Percentiles rank a stretch among this genome's conserved stretches.
phyloP scores from a whole-genome alignment of 2,888 invertebrate genomes.

The Tolmerus cingulatus region DNA sequence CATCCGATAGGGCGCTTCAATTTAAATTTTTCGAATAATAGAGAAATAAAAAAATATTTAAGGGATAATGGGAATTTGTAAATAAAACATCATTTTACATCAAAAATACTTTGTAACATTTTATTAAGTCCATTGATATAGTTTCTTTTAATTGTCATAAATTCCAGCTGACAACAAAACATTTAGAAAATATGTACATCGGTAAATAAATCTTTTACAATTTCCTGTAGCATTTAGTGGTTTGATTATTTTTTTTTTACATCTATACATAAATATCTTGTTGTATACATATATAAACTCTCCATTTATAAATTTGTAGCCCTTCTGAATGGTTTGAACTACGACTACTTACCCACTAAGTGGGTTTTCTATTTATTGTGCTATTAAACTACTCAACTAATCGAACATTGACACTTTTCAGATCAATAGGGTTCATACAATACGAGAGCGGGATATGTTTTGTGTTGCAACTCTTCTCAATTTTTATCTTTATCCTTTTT shows the following conservation, averaged over 20 bases:
- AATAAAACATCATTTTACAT: constrained; percentile 26
- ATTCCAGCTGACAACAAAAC: constrained; percentile 30
- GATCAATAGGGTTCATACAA: constrained; percentile 14
- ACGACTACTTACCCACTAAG: neutral
- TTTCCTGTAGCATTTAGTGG: constrained; percentile 1
- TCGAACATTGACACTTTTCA: constrained; percentile 25
- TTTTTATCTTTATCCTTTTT: neutral
- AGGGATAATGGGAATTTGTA: neutral
- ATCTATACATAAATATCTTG: constrained; percentile 23
- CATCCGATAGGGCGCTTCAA: no score
- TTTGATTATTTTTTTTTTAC: neutral
- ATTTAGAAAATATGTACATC: constrained; percentile 31
- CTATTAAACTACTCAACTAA: constrained; percentile 24
- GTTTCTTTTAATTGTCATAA: constrained; percentile 9
- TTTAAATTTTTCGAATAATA: neutral
- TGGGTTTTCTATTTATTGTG: neutral
- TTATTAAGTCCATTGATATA: constrained; percentile 40
- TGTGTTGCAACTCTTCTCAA: neutral
- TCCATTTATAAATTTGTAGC: constrained; percentile 33
- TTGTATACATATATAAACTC: constrained; percentile 4
- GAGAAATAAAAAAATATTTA: no score
- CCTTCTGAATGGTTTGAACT: constrained; percentile 8
- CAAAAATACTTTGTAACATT: constrained; percentile 33
- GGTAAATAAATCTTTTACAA: constrained; percentile 21
- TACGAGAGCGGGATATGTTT: constrained; percentile 31